phyloP scores from a whole-genome alignment of 2,113 vertebrate genomes.

The Pomatostomus ruficeps region DNA sequence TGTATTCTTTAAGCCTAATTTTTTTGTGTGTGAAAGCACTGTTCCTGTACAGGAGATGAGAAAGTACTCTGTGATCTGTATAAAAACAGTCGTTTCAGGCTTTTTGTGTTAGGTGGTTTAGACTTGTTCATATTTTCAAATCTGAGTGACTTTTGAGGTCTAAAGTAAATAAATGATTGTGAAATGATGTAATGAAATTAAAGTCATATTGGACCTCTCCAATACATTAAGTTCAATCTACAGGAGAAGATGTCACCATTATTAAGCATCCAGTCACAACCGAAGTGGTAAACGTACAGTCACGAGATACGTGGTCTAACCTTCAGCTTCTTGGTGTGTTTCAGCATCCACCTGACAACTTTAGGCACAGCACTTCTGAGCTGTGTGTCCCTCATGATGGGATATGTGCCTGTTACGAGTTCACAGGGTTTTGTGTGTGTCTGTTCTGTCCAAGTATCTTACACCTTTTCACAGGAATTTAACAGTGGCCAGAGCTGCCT shows the following conservation, averaged over 20 bases:
- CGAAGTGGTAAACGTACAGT: neutral
- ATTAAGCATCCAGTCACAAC: neutral
- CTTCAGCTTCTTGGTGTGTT: neutral
- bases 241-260: neutral
- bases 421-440: neutral
- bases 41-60: neutral
- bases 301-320: rapidly evolving
- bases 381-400: neutral
- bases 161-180: neutral
- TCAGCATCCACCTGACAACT: neutral
- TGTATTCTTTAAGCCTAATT: neutral
- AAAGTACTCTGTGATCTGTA: neutral
- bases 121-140: neutral
- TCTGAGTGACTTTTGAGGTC: neutral
- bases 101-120: neutral
- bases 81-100: neutral
- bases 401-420: rapidly evolving
- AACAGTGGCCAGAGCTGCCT: neutral
- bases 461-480: neutral
- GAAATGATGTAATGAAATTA: neutral
- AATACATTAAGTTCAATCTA: neutral
- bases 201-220: neutral
- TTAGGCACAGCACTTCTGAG: neutral
- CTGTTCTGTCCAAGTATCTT: neutral
- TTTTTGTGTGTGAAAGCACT: neutral